phyloP scores from a whole-genome alignment of 2,888 invertebrate species.

The Allacma fusca region DNA sequence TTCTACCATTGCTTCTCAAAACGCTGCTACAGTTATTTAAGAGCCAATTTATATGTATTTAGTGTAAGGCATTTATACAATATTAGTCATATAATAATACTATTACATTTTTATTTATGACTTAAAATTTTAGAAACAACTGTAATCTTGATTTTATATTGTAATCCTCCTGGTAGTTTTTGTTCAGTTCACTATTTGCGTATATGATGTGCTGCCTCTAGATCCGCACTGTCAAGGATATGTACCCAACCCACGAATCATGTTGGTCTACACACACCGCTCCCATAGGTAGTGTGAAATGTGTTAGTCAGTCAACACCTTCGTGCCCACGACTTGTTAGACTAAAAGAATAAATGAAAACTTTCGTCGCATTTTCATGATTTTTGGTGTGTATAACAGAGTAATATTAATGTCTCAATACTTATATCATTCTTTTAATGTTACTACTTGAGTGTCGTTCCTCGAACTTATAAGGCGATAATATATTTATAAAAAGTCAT shows the following conservation, averaged over 20 bases:
- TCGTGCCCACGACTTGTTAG: not conserved
- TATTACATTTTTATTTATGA: not conserved
- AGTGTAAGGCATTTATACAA: too few species aligned
- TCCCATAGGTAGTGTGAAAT: not conserved
- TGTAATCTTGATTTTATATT: not conserved
- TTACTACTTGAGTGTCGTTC: not conserved
- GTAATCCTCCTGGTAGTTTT: not conserved
- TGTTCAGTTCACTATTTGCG: not conserved
- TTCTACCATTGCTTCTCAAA: too few species aligned
- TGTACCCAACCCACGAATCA: not conserved
- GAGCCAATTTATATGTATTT: too few species aligned
- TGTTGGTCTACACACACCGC: not conserved
- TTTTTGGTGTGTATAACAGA: not conserved
- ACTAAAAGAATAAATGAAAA: not conserved
- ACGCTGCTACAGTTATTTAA: too few species aligned
- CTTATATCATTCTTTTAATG: not conserved
- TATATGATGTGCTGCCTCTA: not conserved
- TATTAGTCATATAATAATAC: too few species aligned
- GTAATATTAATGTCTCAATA: not conserved
- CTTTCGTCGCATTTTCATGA: not conserved
- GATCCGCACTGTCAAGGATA: not conserved
- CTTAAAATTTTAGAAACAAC: not conserved
- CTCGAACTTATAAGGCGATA: not conserved
- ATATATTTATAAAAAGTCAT: slow-evolving; percentile 3
- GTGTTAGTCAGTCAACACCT: not conserved